These are phyloP conservation scores for Engystomops pustulosus DNA, from an alignment of 2,113 vertebrate genomes.

Conservation along the genomic window DNA sequence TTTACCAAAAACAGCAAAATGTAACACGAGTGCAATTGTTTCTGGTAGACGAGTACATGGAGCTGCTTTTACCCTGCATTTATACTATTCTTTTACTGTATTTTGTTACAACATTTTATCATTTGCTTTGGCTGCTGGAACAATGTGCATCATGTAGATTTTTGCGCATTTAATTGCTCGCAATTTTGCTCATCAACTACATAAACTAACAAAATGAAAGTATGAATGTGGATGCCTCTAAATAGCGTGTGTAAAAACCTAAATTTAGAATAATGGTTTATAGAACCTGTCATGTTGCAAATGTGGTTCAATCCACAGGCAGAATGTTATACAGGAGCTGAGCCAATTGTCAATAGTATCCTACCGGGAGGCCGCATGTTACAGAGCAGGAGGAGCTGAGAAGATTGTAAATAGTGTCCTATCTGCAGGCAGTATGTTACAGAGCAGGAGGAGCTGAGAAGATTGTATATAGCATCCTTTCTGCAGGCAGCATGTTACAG, in stretches of 20 bases:
- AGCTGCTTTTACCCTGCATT: neutral
- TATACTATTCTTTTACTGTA: neutral
- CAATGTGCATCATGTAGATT: conserved; percentile 5
- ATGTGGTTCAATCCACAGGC: too few species aligned
- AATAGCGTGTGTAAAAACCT: neutral
- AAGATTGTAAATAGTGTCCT: too few species aligned
- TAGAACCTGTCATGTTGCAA: too few species aligned
- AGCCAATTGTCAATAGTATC: too few species aligned
- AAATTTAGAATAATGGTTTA: neutral
- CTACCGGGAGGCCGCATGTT: too few species aligned
- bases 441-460: too few species aligned
- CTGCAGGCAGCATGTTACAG: too few species aligned
- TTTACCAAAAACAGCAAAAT: neutral
- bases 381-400: too few species aligned
- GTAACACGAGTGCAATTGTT: neutral
- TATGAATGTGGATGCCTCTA: neutral
- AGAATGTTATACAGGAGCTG: too few species aligned
- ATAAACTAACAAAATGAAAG: neutral
- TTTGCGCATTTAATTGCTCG: conserved; percentile 17
- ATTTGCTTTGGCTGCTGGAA: neutral
- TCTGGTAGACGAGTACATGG: neutral
- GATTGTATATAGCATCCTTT: too few species aligned
- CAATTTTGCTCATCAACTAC: conserved; percentile 1
- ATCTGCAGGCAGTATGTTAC: too few species aligned
- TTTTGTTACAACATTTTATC: neutral